Percentiles rank a stretch among this genome's conserved stretches.
These are phyloP conservation scores for Aphelocoma coerulescens DNA, from an alignment of 2,113 vertebrate species.

Conservation along the genomic window DNA sequence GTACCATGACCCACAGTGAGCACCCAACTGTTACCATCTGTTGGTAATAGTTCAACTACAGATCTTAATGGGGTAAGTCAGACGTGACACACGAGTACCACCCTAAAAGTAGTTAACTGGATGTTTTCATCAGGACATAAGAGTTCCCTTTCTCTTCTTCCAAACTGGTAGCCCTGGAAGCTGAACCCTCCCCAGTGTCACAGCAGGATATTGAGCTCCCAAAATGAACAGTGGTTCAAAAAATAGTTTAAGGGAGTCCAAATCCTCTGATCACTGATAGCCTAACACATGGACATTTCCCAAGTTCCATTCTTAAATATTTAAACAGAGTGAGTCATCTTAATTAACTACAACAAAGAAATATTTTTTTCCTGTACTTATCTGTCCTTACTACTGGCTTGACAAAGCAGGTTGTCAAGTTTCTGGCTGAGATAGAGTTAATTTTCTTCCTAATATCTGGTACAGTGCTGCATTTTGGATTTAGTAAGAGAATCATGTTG, in stretches of 20 bases:
- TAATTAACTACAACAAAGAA: background rate
- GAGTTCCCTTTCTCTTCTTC: background rate
- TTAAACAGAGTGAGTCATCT: background rate
- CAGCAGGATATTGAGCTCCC: background rate
- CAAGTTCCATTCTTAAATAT: background rate
- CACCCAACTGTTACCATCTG: background rate
- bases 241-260: background rate
- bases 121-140: background rate
- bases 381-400: background rate
- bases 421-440: background rate
- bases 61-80: background rate
- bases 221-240: background rate
- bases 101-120: background rate
- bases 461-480: background rate
- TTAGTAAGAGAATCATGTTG: background rate
- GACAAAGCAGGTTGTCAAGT: background rate
- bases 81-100: background rate
- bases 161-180: background rate
- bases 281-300: background rate
- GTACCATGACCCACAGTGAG: background rate
- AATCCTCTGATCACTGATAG: background rate
- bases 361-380: background rate
- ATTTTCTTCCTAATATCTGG: background rate
- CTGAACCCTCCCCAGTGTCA: background rate
- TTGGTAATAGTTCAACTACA: accelerated